Conservation (phyloP, 2,797 vertebrate species). For the Danio aesculapii region DNA sequence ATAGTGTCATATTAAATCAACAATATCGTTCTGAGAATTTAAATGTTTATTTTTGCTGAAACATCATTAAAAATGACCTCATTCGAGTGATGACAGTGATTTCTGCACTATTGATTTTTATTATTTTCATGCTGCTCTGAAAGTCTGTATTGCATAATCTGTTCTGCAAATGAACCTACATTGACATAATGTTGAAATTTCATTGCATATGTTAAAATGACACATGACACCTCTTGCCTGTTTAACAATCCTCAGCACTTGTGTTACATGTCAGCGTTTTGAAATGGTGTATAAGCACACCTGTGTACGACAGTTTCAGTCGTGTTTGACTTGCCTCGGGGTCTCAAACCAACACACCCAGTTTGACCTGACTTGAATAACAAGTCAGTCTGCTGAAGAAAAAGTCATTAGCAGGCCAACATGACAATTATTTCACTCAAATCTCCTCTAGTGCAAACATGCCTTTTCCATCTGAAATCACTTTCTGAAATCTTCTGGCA, state of each 20-base stretch:
- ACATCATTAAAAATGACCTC: too few relatives aligned
- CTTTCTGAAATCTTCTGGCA: background rate
- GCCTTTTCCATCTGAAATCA: background rate
- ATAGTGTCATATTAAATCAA: too few relatives aligned
- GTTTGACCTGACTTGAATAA: conserved; percentile 24
- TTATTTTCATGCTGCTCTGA: too few relatives aligned
- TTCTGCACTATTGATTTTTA: too few relatives aligned
- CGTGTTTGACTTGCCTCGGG: conserved; percentile 20
- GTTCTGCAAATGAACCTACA: too few relatives aligned
- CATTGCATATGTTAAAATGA: background rate
- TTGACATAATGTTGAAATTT: background rate
- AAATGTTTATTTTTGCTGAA: too few relatives aligned
- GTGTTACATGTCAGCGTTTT: conserved; percentile 6
- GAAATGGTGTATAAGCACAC: background rate
- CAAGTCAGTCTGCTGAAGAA: conserved; percentile 7
- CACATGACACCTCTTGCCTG: background rate
- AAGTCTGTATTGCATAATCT: too few relatives aligned
- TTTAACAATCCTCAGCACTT: background rate
- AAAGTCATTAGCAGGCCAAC: conserved; percentile 7
- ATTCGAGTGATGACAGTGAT: too few relatives aligned
- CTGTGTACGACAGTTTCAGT: background rate
- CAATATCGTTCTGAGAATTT: too few relatives aligned
- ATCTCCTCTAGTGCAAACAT: background rate
- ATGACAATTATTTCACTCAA: background rate
- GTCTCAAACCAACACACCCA: conserved; percentile 13